phyloP scores from a whole-genome alignment of 1,140 invertebrate genomes.

The Drosophila kepulauana region DNA sequence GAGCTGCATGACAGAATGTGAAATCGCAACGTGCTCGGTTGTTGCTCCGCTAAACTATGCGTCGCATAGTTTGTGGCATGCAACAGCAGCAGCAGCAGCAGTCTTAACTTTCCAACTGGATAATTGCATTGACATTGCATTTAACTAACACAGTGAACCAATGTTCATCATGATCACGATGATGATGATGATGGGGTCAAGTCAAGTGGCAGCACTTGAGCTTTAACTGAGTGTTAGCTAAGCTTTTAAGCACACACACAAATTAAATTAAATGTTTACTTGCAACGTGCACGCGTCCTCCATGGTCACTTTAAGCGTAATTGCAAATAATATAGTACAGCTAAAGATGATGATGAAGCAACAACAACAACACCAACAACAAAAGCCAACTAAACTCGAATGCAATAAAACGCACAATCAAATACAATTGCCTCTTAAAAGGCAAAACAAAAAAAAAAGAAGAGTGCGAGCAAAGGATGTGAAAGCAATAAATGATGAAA shows the following conservation, averaged over 20 bases:
- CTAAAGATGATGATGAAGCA: background rate
- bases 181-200: constrained; percentile 4
- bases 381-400: constrained; percentile 2
- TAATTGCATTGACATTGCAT: constrained; percentile 56
- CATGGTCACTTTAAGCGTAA: constrained; percentile 19
- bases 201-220: constrained; percentile 11
- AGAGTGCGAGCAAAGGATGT: background rate
- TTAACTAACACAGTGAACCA: background rate
- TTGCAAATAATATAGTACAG: constrained; percentile 10
- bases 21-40: constrained; percentile 22
- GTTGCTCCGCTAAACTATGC: constrained; percentile 62
- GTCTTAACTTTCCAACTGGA: constrained; percentile 38
- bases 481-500: background rate
- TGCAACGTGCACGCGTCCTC: constrained; percentile 9
- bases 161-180: too few relatives aligned
- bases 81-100: background rate
- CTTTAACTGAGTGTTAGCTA: constrained; percentile 10
- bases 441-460: background rate
- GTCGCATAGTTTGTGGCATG: background rate
- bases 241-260: constrained; percentile 11
- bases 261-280: constrained; percentile 23
- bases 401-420: constrained; percentile 4
- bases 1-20: constrained; percentile 50
- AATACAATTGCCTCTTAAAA: constrained; percentile 8
- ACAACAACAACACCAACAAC: background rate